Percentiles rank a stretch among this genome's conserved stretches.
phyloP scores from a whole-genome alignment of 1,140 invertebrate species.

The Cotesia chilonis region DNA sequence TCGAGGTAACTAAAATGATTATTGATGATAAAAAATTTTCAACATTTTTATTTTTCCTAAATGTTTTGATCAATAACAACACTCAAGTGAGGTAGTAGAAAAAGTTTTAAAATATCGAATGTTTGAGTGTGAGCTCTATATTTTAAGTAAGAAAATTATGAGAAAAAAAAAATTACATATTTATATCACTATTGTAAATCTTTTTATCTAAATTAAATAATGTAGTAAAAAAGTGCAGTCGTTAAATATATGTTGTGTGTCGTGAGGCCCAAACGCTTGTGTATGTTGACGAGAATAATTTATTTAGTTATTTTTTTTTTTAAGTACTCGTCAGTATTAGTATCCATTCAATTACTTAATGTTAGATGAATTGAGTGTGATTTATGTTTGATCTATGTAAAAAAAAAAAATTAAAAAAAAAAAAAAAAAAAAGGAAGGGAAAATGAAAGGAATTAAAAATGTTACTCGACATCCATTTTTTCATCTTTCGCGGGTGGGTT shows the following conservation, averaged over 20 bases:
- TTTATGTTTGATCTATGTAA: too few relatives aligned
- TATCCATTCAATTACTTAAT: slow-evolving; percentile 39
- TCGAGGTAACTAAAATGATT: not conserved
- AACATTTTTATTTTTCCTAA: slow-evolving; percentile 2
- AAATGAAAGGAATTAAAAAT: slow-evolving; percentile 12
- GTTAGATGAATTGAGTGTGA: slow-evolving; percentile 4
- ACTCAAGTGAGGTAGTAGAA: slow-evolving; percentile 14
- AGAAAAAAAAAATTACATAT: not conserved
- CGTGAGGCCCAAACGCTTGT: slow-evolving; percentile 14
- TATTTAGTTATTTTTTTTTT: slow-evolving; percentile 36
- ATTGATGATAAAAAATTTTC: not conserved
- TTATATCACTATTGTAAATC: not conserved
- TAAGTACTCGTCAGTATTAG: slow-evolving; percentile 45
- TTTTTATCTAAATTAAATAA: slow-evolving; percentile 12
- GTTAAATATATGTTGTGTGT: not conserved
- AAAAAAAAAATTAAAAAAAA: too few relatives aligned
- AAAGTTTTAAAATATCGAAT: slow-evolving; percentile 1
- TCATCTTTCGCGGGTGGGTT: slow-evolving; percentile 67
- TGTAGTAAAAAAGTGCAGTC: slow-evolving; percentile 14
- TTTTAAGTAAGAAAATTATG: not conserved
- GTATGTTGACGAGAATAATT: slow-evolving; percentile 29
- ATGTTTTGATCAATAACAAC: not conserved
- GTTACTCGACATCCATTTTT: slow-evolving; percentile 66
- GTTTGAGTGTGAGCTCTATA: not conserved
- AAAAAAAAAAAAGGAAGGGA: too few relatives aligned